These are phyloP conservation scores for Hypomecis atomaria DNA, from an alignment of 2,888 invertebrate species.

Conservation along the genomic window DNA sequence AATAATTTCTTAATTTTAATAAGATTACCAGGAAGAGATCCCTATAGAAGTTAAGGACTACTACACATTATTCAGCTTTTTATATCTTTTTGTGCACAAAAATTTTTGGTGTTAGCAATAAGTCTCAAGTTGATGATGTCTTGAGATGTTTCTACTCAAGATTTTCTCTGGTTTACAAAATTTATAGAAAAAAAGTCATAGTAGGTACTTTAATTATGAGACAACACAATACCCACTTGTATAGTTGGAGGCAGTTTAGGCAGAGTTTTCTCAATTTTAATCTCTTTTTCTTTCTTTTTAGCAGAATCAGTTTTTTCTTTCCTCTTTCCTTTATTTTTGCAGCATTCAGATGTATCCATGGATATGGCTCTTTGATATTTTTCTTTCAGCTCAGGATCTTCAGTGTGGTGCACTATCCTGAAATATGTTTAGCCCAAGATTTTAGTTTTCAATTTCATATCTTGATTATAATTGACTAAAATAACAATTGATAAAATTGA, in stretches of 20 bases:
- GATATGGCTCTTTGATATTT: constrained; percentile 66
- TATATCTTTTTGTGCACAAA: too few relatives aligned
- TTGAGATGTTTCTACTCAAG: too few relatives aligned
- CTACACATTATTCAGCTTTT: too few relatives aligned
- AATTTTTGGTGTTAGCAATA: too few relatives aligned
- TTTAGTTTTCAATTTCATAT: not conserved
- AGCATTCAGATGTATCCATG: constrained; percentile 71
- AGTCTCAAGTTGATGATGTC: too few relatives aligned
- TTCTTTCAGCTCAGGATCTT: constrained; percentile 70
- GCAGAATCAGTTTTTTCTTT: constrained; percentile 55
- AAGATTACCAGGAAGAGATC: too few relatives aligned
- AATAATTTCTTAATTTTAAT: too few relatives aligned
- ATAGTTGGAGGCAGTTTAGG: constrained; percentile 73
- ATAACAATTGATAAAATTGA: too few relatives aligned
- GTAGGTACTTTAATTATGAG: not conserved
- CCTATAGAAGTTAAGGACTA: too few relatives aligned
- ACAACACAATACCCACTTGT: constrained; percentile 59
- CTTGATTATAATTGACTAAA: not conserved
- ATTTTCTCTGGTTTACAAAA: too few relatives aligned
- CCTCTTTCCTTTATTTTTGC: constrained; percentile 62
- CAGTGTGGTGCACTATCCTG: constrained; percentile 74
- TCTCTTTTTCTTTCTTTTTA: constrained; percentile 57
- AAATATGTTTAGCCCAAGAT: constrained; percentile 31
- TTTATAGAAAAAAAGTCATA: too few relatives aligned
- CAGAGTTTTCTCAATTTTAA: constrained; percentile 53